Base-by-base conservation (phyloP, 2,888 invertebrate species). In the Ditylenchus weischeri region DNA sequence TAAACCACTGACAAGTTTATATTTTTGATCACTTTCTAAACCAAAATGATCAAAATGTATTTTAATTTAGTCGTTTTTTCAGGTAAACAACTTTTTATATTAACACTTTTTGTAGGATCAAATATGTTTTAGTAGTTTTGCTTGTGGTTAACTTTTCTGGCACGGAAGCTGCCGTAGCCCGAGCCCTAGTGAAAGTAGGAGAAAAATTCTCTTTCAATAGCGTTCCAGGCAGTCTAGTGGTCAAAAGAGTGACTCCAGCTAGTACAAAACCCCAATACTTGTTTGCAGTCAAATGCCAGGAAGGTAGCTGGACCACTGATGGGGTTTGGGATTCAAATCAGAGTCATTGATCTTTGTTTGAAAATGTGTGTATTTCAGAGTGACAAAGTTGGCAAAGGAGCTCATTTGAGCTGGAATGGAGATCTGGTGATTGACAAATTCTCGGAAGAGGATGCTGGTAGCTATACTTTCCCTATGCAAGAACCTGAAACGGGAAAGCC, bases 171-270 rank as follows among this genome's bases (percentile, higher is more conserved):
- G 50, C 50, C 18, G n/a, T 50, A 6, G 50, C 50, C 6, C 50
- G 50, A 50, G 50, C 50, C 18, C 18, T 19, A 4, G 50, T 50
- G 6, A 50, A 21, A 50, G 21, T 21, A 19, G 50, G 50, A 2
- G 50, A 50, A 50, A 50, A 50, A 50, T 50, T 50, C 21, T 50
- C 50, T 21, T 50, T 50, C 50, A 50, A 50, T 6, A 50, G 18
- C 21, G 50, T 18, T 21, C 18, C 18, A 21, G 21, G 21, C 21
- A 50, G 50, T 50, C 6, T 50, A 19, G 50, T 50, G 50, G n/a
- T 50, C 21, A 50, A 18, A 21, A 18, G 50, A 18, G n/a, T 18
- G 18, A 50, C 50, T 50, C 21, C 50, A 19, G 50, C 50, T 50
- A 50, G 50, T 21, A 50, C 18, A 4, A 21, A 6, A 21, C 18